Percentiles rank a stretch among this genome's conserved stretches.
Evolutionary conservation across 2,113 vertebrate genomes (phyloP).

Genomic region (Mustela lutreola): DNA sequence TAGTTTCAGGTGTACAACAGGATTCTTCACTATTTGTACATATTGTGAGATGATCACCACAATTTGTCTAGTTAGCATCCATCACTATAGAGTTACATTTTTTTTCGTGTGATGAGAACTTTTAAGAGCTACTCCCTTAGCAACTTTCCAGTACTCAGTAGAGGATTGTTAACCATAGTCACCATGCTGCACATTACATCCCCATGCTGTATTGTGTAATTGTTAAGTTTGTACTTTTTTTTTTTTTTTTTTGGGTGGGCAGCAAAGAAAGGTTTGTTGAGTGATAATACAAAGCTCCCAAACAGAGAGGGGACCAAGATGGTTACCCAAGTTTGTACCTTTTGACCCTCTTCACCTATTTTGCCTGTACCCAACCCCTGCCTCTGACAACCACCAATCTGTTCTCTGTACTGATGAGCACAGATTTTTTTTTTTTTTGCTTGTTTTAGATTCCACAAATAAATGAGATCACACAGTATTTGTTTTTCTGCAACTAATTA

Average conservation of each 20-base stretch:
- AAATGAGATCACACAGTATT: background rate
- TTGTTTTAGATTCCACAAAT: background rate
- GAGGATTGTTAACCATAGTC: background rate
- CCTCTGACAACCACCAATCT: background rate
- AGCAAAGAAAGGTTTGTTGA: too few relatives aligned
- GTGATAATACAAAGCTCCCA: too few relatives aligned
- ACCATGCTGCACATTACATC: background rate
- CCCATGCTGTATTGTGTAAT: background rate
- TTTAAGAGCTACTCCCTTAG: background rate
- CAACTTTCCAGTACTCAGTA: background rate
- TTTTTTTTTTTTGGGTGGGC: too few relatives aligned
- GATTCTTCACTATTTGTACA: background rate
- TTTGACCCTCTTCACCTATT: background rate
- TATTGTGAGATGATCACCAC: background rate
- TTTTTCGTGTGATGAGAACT: background rate
- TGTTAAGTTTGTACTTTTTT: background rate
- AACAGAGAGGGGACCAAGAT: too few relatives aligned
- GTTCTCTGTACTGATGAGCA: background rate
- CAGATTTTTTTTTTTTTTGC: background rate
- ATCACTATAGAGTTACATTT: background rate
- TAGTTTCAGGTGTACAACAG: background rate
- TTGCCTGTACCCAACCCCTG: background rate
- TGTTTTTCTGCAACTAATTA: background rate
- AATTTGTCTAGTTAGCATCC: background rate
- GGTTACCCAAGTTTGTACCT: background rate